Conservation (phyloP, 2,113 vertebrate genomes). For the Nicator chloris region DNA sequence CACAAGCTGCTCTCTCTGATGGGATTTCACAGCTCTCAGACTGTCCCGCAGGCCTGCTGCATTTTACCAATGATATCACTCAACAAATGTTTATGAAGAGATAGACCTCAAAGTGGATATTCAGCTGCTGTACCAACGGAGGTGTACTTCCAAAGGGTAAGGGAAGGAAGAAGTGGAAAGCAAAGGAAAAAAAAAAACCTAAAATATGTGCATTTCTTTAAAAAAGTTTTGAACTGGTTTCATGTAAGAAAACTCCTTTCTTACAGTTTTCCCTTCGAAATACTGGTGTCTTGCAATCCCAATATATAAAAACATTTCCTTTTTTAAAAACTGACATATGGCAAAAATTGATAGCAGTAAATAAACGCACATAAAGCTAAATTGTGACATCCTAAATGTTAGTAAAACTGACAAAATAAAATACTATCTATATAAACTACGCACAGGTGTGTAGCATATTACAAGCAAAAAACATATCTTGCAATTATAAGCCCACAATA, state of each 20-base stretch:
- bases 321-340: slow-evolving; percentile 54
- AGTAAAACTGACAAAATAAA: slow-evolving; percentile 74
- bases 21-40: neutral
- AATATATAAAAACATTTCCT: neutral
- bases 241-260: neutral
- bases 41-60: neutral
- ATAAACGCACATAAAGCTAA: slow-evolving; percentile 61
- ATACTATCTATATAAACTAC: slow-evolving; percentile 50
- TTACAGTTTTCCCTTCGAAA: neutral
- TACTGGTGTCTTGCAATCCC: neutral
- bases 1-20: neutral
- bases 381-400: slow-evolving; percentile 48
- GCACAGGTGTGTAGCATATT: slow-evolving; percentile 61
- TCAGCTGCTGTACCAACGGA: neutral
- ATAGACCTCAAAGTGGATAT: neutral
- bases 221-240: neutral
- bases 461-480: slow-evolving; percentile 56
- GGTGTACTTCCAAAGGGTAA: neutral
- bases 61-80: neutral
- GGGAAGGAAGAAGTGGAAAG: neutral
- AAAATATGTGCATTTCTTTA: neutral
- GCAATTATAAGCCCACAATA: slow-evolving; percentile 60
- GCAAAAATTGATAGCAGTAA: slow-evolving; percentile 65
- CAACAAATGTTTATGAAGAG: neutral
- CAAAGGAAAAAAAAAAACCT: neutral